Evolutionary conservation across 2,888 invertebrate species (phyloP), one percentile per base, ranked within the genome.

Genomic region (Oegoconia quadripuncta): DNA sequence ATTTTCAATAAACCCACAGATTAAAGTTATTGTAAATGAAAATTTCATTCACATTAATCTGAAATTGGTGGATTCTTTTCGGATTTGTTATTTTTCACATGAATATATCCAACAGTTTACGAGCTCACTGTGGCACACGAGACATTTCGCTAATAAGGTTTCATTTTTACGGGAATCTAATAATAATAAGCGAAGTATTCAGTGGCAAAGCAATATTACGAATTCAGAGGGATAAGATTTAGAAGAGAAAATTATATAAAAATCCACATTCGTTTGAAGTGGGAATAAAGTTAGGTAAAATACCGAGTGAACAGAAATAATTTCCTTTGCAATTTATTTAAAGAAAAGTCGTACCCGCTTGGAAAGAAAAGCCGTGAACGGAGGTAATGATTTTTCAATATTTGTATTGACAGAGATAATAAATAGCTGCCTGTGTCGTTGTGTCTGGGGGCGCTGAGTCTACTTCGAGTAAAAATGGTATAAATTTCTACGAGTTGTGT

Each of bases 371-470:
- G 56, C 59, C 69, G 70, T 62, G 60, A 64, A 63, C 59, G 60
- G 51, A 56, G 60, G 61, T 72, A 74, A 76, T 70, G 65, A 72
- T 69, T 73, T 75, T 70, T 69, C 67, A 70, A 68, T 72, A 69
- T 72, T 74, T 71, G 64, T 73, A 67, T 74, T 72, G 67, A 66
- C 65, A 61, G 54, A 61, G 58, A 66, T 69, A 69, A 70, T 73
- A 69, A 61, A 52, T 59, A 62, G 50, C 52, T 43, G 59, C 49
- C 54, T 49, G 48, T 48, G 40, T 46, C 41, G 51, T 50, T 52
- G 55, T 52, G 50, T 42, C 53, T 52, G 44, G 42, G 54, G 59
- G 35, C 14, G 45, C 45, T 34, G 29, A 47, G 32, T 44, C 32
- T 41, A 40, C 36, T 42, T 40, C 32, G 34, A 22, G 39, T 39